Conservation (phyloP, 2,888 invertebrate genomes). For the Suillia variegata region DNA sequence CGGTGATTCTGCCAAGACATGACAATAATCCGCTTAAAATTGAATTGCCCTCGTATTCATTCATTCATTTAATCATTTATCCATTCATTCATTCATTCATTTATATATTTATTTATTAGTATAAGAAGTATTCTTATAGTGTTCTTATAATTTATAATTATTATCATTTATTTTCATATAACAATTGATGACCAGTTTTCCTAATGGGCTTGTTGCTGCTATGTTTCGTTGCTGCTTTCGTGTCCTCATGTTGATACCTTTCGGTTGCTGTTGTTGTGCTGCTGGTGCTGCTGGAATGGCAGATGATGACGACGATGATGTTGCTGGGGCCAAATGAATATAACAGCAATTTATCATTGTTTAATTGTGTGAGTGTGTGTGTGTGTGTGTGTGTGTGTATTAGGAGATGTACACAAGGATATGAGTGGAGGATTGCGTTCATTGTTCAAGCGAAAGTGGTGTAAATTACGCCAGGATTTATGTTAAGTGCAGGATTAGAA, state of each 20-base stretch:
- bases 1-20: no score
- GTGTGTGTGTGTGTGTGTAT: constrained; percentile 13
- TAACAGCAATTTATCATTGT: constrained; percentile 50
- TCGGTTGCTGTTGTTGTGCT: neutral
- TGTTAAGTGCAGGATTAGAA: neutral
- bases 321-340: constrained; percentile 43
- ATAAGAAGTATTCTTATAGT: no score
- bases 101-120: no score
- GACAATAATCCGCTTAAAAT: no score
- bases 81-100: no score
- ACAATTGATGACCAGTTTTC: no score
- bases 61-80: no score
- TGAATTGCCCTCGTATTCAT: no score
- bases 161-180: no score
- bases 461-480: neutral
- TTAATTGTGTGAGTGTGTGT: constrained; percentile 43
- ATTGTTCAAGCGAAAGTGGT: neutral
- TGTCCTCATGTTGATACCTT: no score
- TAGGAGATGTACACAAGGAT: constrained; percentile 2
- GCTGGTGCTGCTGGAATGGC: constrained; percentile 32
- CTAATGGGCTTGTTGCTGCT: neutral
- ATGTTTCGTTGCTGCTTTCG: neutral
- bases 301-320: neutral
- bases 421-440: no score
- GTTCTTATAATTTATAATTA: no score